Evolutionary conservation across 1,140 invertebrate genomes (phyloP), one percentile per base, ranked within the genome.

Genomic region (Metaphire vulgaris): DNA sequence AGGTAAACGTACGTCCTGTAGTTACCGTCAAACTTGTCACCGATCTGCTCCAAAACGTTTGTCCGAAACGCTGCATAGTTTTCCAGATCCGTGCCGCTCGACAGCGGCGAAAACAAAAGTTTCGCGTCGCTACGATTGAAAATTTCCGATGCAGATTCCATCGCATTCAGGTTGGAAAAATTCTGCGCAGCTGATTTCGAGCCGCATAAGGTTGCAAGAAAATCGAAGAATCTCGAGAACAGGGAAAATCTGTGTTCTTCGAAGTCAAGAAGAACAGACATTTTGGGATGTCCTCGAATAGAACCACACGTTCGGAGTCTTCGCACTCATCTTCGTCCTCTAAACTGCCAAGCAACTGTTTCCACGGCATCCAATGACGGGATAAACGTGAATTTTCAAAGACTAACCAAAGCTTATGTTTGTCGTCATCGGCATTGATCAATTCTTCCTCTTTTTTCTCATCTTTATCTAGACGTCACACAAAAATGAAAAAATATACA

Each of bases 311-410:
- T 31, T 88, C 88, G 1, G 83, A 78, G 81, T 89, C 88, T 75
- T 88, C 87, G 80, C 84, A 85, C 66, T 83, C 81, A 69, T 87
- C 86, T 16, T 86, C 84, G 33, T 85, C 81, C 29, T 85, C 81
- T 64, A 81, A 83, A 67, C 81, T 77, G 34, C 71, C 76, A 15
- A 78, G 31, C 79, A 84, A 82, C 32, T 84, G 83, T 82, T 81
- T 79, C 85, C 86, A 88, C 72, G 88, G 87, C 65, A 88, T 82
- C 87, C 85, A 88, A 79, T 87, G 83, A 33, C 80, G 72, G 33
- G 74, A 32, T 77, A 86, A 83, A 70, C 88, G 79, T 0, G 84
- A 72, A 29, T 69, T 78, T 82, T 89, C 88, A 56, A 88, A 80
- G 66, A 82, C 77, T 2, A 88, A 67, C 88, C 88, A 89, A 26